Percentiles rank a stretch among this genome's conserved stretches.
phyloP scores from a whole-genome alignment of 2,888 invertebrate genomes.

The Tetranychus piercei region DNA sequence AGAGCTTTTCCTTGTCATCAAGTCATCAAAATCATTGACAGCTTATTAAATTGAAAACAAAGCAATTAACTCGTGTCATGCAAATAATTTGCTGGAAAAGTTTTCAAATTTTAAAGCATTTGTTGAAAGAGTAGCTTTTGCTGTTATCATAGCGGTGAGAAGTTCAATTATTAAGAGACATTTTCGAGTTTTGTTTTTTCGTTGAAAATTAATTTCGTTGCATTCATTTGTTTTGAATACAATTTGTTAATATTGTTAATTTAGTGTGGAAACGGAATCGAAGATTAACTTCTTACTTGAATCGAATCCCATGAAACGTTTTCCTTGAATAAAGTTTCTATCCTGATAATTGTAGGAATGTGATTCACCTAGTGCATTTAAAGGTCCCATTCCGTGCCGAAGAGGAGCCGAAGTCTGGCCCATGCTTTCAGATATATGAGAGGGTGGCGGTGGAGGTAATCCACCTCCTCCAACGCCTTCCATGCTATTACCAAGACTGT shows the following conservation, averaged over 20 bases:
- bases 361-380: constrained; percentile 1
- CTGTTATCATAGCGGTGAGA: neutral
- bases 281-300: neutral
- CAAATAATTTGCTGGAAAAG: neutral
- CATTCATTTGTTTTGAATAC: too few relatives aligned
- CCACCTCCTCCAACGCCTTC: neutral
- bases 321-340: constrained; percentile 1
- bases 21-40: too few relatives aligned
- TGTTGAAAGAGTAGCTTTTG: neutral
- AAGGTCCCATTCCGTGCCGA: constrained; percentile 7
- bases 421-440: neutral
- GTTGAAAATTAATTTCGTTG: too few relatives aligned
- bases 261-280: neutral
- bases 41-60: too few relatives aligned
- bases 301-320: constrained; percentile 10
- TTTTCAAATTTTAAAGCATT: neutral
- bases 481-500: neutral
- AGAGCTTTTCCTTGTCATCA: too few relatives aligned
- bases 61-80: neutral
- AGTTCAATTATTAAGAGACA: neutral
- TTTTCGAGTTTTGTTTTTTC: too few relatives aligned
- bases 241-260: neutral
- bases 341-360: constrained; percentile 4
- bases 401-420: neutral
- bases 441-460: neutral